Evolutionary conservation across 2,797 vertebrate species (phyloP).

Genomic region (Nasua narica): DNA sequence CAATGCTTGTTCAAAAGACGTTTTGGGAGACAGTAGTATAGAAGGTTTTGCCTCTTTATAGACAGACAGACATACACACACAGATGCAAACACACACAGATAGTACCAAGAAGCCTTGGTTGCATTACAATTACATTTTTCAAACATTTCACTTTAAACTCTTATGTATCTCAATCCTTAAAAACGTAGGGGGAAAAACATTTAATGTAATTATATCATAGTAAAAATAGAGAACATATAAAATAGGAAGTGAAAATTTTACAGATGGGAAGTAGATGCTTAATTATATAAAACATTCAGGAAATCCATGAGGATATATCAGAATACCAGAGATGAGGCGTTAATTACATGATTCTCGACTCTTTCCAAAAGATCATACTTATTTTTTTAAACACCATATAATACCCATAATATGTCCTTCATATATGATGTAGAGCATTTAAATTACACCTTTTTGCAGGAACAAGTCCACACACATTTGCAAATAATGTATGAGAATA

Average conservation of each 20-base stretch:
- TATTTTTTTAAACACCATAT: background rate
- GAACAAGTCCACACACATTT: background rate
- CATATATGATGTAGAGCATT: background rate
- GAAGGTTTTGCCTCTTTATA: background rate
- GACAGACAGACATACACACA: accelerated
- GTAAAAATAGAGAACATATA: background rate
- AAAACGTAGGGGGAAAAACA: background rate
- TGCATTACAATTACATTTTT: background rate
- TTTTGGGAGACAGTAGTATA: background rate
- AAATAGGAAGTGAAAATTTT: background rate
- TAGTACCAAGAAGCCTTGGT: background rate
- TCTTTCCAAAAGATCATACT: background rate
- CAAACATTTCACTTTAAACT: background rate
- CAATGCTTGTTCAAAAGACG: background rate
- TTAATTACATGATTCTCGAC: background rate
- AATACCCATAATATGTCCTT: background rate
- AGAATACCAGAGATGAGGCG: background rate
- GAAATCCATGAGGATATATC: background rate
- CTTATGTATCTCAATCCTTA: background rate
- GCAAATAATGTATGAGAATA: background rate
- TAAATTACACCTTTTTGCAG: background rate
- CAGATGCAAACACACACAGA: background rate
- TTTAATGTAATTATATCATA: background rate
- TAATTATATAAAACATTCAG: background rate
- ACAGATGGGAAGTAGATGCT: background rate